Conservation (phyloP, 2,113 vertebrate genomes). For the Esox niger region DNA sequence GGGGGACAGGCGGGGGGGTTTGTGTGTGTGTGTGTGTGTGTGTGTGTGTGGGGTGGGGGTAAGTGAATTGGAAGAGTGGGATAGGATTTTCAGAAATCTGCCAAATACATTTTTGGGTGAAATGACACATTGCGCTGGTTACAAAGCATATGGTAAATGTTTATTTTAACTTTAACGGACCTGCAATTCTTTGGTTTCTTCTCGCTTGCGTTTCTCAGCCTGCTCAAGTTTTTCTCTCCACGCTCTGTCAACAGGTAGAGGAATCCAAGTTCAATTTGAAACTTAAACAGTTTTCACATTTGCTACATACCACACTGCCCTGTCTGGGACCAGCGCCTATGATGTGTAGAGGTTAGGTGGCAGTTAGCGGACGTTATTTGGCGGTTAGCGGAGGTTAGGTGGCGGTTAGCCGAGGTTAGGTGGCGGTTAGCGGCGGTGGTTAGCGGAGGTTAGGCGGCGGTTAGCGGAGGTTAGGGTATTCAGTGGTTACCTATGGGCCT, state of each 20-base stretch:
- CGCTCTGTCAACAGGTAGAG: conserved; percentile 62
- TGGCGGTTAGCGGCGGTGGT: no score
- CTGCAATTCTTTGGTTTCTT: conserved; percentile 89
- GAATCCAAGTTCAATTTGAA: background rate
- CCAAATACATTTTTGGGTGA: no score
- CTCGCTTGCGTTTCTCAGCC: conserved; percentile 86
- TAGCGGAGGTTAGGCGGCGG: no score
- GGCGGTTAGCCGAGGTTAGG: background rate
- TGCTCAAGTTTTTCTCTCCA: conserved; percentile 91
- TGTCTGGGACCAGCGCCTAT: background rate
- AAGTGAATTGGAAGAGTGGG: no score
- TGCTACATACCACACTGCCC: background rate
- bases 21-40: no score
- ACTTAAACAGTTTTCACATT: background rate
- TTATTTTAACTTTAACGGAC: conserved; percentile 54
- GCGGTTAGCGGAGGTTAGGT: background rate
- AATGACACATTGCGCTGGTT: no score
- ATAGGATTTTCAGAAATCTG: no score
- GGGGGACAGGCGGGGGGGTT: background rate
- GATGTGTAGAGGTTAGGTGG: background rate
- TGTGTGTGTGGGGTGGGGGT: no score
- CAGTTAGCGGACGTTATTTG: no score
- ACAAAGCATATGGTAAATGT: rapidly evolving
- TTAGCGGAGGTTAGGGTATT: no score
- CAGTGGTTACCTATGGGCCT: conserved; percentile 31